phyloP scores from a whole-genome alignment of 2,797 vertebrate genomes.

The Centropyge bicolor region DNA sequence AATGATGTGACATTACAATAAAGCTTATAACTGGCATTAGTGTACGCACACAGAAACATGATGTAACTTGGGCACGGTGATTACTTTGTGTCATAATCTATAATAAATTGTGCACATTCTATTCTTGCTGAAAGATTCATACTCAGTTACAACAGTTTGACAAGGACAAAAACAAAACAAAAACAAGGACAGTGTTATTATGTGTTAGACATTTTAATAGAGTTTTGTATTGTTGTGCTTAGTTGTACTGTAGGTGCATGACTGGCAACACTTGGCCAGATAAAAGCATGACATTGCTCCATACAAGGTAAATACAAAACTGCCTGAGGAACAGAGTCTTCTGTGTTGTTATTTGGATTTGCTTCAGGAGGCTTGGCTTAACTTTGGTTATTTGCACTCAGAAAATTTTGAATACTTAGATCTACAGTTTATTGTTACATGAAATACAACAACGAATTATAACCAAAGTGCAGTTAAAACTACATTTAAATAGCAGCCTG shows the following conservation, averaged over 20 bases:
- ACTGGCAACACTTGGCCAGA: background rate
- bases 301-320: constrained; percentile 8
- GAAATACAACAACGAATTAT: constrained; percentile 6
- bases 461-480: constrained; percentile 9
- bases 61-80: background rate
- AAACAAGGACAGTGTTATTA: background rate
- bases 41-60: background rate
- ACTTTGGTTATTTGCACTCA: constrained; percentile 12
- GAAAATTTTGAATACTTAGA: background rate
- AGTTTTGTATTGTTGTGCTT: constrained; percentile 12
- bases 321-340: constrained; percentile 13
- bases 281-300: background rate
- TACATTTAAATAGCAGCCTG: constrained; percentile 1
- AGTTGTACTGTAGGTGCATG: background rate
- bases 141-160: background rate
- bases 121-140: background rate
- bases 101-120: background rate
- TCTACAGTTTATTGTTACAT: background rate
- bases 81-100: background rate
- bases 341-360: background rate
- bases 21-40: background rate
- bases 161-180: background rate
- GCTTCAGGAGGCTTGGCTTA: constrained; percentile 1
- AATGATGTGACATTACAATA: background rate
- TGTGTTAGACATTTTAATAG: constrained; percentile 28